A percentile compares a stretch with the other conserved stretches of the same genome.
Conservation (phyloP, 2,797 vertebrate species). For the Aplochiton taeniatus region DNA sequence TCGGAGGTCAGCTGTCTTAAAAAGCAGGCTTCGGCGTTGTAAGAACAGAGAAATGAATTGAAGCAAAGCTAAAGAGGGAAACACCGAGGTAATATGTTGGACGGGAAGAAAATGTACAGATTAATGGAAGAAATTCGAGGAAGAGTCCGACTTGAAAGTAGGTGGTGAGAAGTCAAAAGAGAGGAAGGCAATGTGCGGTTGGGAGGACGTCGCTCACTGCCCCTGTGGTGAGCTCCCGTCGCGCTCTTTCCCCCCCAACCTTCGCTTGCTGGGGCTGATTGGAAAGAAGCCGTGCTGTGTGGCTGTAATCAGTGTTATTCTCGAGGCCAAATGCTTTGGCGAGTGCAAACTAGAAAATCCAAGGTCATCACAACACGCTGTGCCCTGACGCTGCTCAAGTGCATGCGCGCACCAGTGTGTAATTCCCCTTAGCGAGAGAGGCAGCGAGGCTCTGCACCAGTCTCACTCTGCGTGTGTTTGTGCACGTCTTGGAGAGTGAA, state of each 20-base stretch:
- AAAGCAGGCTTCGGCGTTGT: too few species aligned
- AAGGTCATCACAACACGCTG: constrained; percentile 75
- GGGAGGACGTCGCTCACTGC: constrained; percentile 37
- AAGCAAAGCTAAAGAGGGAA: constrained; percentile 20
- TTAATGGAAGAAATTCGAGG: constrained; percentile 36
- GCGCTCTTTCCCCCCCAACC: constrained; percentile 16
- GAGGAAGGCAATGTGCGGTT: constrained; percentile 36
- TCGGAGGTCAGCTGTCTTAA: too few species aligned
- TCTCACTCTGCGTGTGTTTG: constrained; percentile 53
- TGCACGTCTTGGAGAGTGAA: constrained; percentile 62
- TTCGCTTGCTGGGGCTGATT: constrained; percentile 34
- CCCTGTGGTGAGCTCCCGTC: constrained; percentile 16
- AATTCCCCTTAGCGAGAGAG: constrained; percentile 13
- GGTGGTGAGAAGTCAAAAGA: constrained; percentile 31
- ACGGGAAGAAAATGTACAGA: constrained; percentile 34
- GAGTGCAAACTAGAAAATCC: constrained; percentile 67
- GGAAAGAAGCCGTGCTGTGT: constrained; percentile 18
- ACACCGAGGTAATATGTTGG: constrained; percentile 17
- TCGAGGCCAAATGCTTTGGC: constrained; percentile 48
- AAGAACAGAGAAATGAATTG: constrained; percentile 20
- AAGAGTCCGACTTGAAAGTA: constrained; percentile 21
- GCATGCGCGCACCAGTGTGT: constrained; percentile 28
- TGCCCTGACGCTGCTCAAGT: constrained; percentile 53
- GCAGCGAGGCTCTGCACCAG: constrained; percentile 66
- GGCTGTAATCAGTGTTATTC: constrained; percentile 47